These are phyloP conservation scores for Riparia riparia DNA, from an alignment of 2,113 vertebrate genomes.

Conservation along the genomic window DNA sequence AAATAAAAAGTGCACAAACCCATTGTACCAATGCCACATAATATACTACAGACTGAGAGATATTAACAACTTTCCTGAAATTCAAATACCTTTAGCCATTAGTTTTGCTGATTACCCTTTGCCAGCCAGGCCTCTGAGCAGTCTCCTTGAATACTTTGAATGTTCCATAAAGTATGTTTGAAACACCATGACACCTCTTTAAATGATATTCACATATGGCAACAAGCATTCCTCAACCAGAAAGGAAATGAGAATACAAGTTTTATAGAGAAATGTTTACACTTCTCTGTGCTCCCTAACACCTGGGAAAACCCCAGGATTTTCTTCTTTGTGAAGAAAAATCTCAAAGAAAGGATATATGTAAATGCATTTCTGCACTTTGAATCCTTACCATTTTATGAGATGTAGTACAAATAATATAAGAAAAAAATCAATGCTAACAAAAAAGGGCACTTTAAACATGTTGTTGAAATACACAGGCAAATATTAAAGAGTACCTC, in stretches of 20 bases:
- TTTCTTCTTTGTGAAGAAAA: neutral
- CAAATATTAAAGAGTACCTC: neutral
- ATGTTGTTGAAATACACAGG: neutral
- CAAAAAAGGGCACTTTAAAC: neutral
- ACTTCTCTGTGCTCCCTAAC: neutral
- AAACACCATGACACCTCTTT: slow-evolving; percentile 6
- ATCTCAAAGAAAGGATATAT: neutral
- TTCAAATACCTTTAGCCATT: neutral
- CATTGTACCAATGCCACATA: neutral
- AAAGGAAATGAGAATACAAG: slow-evolving; percentile 58
- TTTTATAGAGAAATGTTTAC: slow-evolving; percentile 48
- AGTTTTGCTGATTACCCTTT: neutral
- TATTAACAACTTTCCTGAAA: neutral
- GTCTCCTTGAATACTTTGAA: neutral
- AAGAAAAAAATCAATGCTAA: neutral
- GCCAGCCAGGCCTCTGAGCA: neutral
- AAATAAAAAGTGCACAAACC: neutral
- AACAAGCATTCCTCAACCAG: slow-evolving; percentile 15
- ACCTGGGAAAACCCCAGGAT: neutral
- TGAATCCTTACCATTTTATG: neutral
- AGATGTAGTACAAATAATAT: neutral
- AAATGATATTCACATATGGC: slow-evolving; percentile 54
- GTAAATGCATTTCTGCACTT: neutral
- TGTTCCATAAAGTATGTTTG: neutral
- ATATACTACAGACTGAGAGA: neutral